Evolutionary conservation across 2,113 vertebrate species (phyloP), one percentile per base, ranked within the genome.

Genomic region (Nyctereutes procyonoides): DNA sequence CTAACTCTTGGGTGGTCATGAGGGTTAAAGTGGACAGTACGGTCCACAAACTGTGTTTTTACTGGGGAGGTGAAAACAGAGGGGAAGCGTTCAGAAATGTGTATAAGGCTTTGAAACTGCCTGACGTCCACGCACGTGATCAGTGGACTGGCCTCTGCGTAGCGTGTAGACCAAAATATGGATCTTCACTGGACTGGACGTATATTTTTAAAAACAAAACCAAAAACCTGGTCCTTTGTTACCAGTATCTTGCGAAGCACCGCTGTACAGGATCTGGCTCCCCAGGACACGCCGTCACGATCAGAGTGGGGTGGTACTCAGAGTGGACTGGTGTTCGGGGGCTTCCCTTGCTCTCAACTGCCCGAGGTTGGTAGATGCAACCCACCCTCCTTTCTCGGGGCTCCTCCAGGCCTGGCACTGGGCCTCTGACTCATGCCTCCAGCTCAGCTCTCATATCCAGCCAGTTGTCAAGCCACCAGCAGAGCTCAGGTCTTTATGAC

Each of bases 201-300:
- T 38, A 76, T 1, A 28, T 32, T 89, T 48, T 22, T 63, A 79
- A 94, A 77, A 30, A 48, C 83, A 28, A 51, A 56, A 32, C 2
- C 28, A 32, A 55, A 43, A 24, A 5, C 32, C 13, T 17, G 24
- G 17, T n/a, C 60, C n/a, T 85, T 77, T 32, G 5, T 14, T 28
- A 28, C 74, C 9, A 0, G 30, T 7, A 2, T 15, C 63, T 38
- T 82, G 35, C 35, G 11, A 20, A 53, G 32, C 63, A 26, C 26
- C 2, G 19, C 4, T 43, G 19, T 28, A 20, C 79, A 35, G 76
- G 63, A 28, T 69, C 51, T 69, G 10, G 35, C 53, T 35, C 10
- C 26, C 4, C 5, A 4, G 38, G 17, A 16, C 51, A 55, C 5
- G 2, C 4, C 15, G 0, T 28, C 3, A 11, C 0, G 30, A 63